Evolutionary conservation across 2,113 vertebrate genomes (phyloP), one percentile per base, ranked within the genome.

Genomic region (Podocnemis expansa): DNA sequence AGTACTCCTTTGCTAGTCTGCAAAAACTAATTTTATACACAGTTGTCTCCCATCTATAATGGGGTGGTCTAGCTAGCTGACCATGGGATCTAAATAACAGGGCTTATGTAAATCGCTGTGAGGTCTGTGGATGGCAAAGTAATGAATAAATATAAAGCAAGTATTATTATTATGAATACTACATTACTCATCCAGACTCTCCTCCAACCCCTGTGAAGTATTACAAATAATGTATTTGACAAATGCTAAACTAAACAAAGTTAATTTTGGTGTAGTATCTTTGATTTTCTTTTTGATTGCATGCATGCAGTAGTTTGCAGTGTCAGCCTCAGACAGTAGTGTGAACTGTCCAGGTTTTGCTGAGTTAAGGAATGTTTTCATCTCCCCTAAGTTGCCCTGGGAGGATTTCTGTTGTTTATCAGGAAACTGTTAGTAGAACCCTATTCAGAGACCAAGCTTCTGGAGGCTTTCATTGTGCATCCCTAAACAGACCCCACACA

Each of bases 151-250:
- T 8, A 19, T 22, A 47, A 86, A 38, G n/a, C 0, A 1, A 88
- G 43, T 34, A 80, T 76, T 91, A 25, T 54, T 95, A 76, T 45
- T 7, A 91, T 87, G 88, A 80, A 94, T 93, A 83, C 91, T 85
- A 86, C 91, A 93, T 90, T 91, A 70, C 76, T 70, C 86, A 87
- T 89, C 80, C 0, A 41, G 47, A 56, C 89, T 78, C 80, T 58
- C 73, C 84, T 75, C 78, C 55, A 10, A 22, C 41, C 13, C 1
- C 82, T 81, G 47, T 82, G 85, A 70, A 87, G 51, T 87, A 80
- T 55, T 84, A 22, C 43, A 47, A 60, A 38, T 56, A 49, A 22
- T 47, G 88, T 80, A 16, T 52, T 91, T 75, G 56, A 81, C 82
- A 88, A 31, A 73, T 31, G 34, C 58, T 52, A 56, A 47, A n/a